Conservation (phyloP, 2,797 vertebrate species). For the Pelobates cultripes region DNA sequence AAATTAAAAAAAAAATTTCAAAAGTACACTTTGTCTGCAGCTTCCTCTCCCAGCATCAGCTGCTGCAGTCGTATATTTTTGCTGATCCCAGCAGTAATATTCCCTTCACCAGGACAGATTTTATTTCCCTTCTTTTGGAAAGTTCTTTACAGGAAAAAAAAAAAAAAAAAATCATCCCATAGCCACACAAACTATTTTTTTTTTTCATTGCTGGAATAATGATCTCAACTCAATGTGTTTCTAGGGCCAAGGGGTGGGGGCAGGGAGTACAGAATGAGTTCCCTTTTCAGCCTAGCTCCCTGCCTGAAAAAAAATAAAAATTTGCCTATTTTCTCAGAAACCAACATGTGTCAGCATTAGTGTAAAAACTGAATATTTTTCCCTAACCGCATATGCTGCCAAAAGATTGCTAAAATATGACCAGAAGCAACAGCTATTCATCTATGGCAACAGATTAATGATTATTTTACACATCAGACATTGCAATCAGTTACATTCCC, state of each 20-base stretch:
- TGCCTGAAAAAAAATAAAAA: conserved; percentile 35
- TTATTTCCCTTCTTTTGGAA: conserved; percentile 50
- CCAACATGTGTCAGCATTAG: conserved; percentile 50
- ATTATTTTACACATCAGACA: no score
- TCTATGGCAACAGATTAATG: no score
- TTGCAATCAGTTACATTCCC: no score
- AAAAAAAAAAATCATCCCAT: conserved; percentile 33
- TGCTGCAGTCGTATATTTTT: conserved; percentile 26
- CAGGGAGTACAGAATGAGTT: conserved; percentile 37
- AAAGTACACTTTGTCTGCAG: not conserved
- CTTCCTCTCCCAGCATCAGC: not conserved
- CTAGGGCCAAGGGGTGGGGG: conserved; percentile 41
- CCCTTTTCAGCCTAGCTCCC: conserved; percentile 31
- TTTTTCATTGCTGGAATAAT: conserved; percentile 38
- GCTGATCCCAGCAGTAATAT: conserved; percentile 49
- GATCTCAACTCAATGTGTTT: conserved; percentile 53
- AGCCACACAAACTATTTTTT: conserved; percentile 40
- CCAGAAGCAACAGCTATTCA: no score
- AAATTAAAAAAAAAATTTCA: not conserved
- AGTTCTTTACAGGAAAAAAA: conserved; percentile 37
- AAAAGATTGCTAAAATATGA: not conserved
- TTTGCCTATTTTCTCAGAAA: conserved; percentile 31
- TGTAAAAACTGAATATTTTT: conserved; percentile 17
- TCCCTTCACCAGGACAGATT: conserved; percentile 39
- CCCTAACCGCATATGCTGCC: no score